Evolutionary conservation across 2,888 invertebrate genomes (phyloP).

Genomic region (Isoperla grammatica): DNA sequence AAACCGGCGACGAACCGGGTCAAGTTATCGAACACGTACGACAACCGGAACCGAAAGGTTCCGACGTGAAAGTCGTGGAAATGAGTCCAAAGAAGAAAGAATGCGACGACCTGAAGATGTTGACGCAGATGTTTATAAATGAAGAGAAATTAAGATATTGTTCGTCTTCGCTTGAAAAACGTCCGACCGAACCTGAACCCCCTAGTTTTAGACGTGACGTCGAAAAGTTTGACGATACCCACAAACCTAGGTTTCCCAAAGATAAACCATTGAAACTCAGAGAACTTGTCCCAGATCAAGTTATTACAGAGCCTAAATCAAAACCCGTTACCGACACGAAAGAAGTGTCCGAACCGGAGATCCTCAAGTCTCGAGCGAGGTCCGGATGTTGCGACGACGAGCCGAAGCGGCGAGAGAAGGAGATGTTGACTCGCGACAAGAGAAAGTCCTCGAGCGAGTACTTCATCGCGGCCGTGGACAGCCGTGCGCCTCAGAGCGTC

Average conservation of each 20-base stretch:
- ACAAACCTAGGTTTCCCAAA: neutral
- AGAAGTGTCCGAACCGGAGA: too few species aligned
- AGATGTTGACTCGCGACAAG: too few species aligned
- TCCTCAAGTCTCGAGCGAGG: too few species aligned
- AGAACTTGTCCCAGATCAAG: too few species aligned
- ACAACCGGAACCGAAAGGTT: too few species aligned
- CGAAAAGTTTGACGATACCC: neutral
- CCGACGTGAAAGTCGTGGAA: neutral
- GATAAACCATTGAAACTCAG: neutral
- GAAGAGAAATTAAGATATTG: neutral
- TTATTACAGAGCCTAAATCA: too few species aligned
- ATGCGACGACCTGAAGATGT: neutral
- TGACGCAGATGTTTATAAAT: slow-evolving; percentile 1
- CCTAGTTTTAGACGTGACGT: neutral
- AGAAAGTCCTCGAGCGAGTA: slow-evolving; percentile 16
- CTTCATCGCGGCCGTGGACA: slow-evolving; percentile 24
- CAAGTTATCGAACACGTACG: too few species aligned
- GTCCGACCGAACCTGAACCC: neutral
- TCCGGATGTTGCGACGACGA: too few species aligned
- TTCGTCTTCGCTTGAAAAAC: too few species aligned
- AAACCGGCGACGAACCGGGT: too few species aligned
- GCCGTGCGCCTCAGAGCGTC: slow-evolving; percentile 1
- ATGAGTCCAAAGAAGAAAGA: neutral
- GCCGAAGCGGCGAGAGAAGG: too few species aligned
- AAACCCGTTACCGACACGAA: too few species aligned